Evolutionary conservation across 1,140 invertebrate species (phyloP).

Genomic region (Lordiphosa clarofinis): DNA sequence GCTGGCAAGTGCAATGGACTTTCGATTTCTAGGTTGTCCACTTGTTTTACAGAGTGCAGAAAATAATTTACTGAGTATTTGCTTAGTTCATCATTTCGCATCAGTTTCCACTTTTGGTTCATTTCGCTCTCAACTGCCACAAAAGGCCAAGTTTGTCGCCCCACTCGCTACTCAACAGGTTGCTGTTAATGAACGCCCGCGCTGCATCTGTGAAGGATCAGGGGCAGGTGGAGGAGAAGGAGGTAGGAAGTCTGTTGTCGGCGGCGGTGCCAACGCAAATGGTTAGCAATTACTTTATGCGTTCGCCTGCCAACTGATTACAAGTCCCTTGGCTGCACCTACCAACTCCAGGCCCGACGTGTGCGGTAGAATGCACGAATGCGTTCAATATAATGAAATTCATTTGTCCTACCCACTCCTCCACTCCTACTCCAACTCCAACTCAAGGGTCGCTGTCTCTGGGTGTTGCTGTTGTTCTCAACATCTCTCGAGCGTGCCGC

Average conservation of each 20-base stretch:
- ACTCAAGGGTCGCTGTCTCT: conserved; percentile 10
- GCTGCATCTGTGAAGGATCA: conserved; percentile 30
- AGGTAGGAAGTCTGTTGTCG: no score
- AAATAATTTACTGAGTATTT: background rate
- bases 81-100: conserved; percentile 8
- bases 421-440: conserved; percentile 17
- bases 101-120: conserved; percentile 8
- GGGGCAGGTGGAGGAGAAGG: no score
- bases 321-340: conserved; percentile 64
- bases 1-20: conserved; percentile 65
- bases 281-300: conserved; percentile 76
- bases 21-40: conserved; percentile 58
- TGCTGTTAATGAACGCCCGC: conserved; percentile 76
- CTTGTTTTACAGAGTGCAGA: conserved; percentile 23
- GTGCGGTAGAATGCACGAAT: conserved; percentile 75
- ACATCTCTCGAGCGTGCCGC: conserved; percentile 43
- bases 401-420: conserved; percentile 60
- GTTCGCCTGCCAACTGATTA: conserved; percentile 76
- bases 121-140: no score
- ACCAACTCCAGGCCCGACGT: conserved; percentile 38
- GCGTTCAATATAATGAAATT: conserved; percentile 77
- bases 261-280: conserved; percentile 71
- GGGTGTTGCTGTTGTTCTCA: conserved; percentile 7
- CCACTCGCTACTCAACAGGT: conserved; percentile 67
- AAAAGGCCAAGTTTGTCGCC: conserved; percentile 74